Evolutionary conservation across 2,888 invertebrate species (phyloP), one percentile per base, ranked within the genome.

Genomic region (Microplitis manilae): DNA sequence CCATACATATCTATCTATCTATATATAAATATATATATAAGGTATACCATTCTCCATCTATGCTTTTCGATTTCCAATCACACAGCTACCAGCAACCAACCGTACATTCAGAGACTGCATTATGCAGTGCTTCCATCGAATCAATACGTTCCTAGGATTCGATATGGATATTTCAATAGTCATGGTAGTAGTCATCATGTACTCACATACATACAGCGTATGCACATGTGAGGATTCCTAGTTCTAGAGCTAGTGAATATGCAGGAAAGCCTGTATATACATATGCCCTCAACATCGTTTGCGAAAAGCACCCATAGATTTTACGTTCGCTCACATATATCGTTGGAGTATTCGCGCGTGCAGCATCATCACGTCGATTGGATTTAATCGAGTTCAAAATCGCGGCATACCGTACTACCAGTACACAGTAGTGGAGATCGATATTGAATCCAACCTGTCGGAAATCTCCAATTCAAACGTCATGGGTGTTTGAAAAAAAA

Each of bases 311-410:
- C 38, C 40, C 60, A n/a, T 8, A 8, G 61, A 39, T 71, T 62
- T 61, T 61, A n/a, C 40, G 38, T n/a, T 17, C 61, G 7, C 40
- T 8, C 61, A 62, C 68, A 41, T 68, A 17, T 40, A 68, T 41
- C 6, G 0, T 15, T 62, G n/a, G 17, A 71, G 15, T 30, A 61
- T n/a, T 62, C 71, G 39, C 71, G 62, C 62, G 71, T 71, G 41
- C 40, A 40, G 61, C 40, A 62, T 71, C 40, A 62, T 71, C 71
- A 62, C 41, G 60, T 71, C 62, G 7, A 71, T 71, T 71, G 71
- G 62, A 71, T 71, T 71, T 71, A 71, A 71, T 71, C 71, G 61
- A 30, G 71, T 71, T 62, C 40, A 62, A 71, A 71, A 71, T 71
- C 61, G 71, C 40, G 38, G 50, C 50, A 50, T 50, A 50, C 50